These are phyloP conservation scores for Turritopsis rubra DNA, from an alignment of 30 jellyfish, hydroid and myxozoan species.

Conservation along the genomic window DNA sequence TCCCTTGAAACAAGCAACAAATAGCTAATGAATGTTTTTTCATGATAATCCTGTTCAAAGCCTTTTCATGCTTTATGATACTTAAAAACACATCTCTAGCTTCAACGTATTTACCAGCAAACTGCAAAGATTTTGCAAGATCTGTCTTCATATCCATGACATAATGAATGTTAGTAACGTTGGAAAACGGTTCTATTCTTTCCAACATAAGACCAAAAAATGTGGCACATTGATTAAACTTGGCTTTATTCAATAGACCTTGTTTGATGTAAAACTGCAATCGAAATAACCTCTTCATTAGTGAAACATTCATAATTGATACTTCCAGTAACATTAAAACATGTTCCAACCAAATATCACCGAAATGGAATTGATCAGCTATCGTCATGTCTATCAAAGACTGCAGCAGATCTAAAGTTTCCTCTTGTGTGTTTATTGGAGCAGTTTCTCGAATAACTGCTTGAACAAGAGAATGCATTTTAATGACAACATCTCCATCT, in stretches of 20 bases:
- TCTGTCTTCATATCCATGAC: background rate
- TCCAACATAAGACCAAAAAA: background rate
- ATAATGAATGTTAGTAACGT: background rate
- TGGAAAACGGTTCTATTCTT: background rate
- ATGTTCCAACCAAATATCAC: constrained; percentile 5
- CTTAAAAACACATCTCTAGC: background rate
- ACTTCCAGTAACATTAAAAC: background rate
- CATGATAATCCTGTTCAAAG: background rate
- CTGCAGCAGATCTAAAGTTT: background rate
- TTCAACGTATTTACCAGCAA: background rate
- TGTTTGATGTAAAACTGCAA: constrained; percentile 3
- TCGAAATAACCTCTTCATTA: background rate
- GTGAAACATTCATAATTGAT: background rate
- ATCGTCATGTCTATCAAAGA: background rate
- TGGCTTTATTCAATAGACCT: background rate
- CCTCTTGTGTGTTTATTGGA: background rate
- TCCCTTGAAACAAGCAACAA: constrained; percentile 12
- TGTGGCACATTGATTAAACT: background rate
- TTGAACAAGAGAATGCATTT: background rate
- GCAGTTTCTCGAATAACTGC: constrained; percentile 2
- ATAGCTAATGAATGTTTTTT: background rate
- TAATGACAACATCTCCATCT: background rate
- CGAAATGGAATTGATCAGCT: constrained; percentile 1
- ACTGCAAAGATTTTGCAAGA: constrained; percentile 15
- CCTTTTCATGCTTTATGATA: background rate